Evolutionary conservation across 1,140 invertebrate genomes (phyloP), one percentile per base, ranked within the genome.

Genomic region (Neuroterus valhalla): DNA sequence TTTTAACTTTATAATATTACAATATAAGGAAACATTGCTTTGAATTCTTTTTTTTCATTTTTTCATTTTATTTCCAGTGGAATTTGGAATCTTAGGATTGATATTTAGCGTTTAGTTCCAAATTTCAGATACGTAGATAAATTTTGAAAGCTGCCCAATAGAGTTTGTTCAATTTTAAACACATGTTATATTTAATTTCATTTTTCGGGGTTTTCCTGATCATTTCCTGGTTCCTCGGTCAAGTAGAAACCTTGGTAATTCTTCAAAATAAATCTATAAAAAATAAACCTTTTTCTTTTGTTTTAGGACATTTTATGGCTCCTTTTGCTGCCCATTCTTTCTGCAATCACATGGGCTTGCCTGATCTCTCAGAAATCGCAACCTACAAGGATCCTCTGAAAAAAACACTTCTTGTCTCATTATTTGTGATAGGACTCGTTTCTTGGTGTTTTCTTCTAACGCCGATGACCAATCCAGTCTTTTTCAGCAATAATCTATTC

Each of bases 321-420:
- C 95, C 96, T n/a, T 93, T 98, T 77, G 85, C 97, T 12, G 96
- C 94, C 6, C 98, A 98, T 87, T 94, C 96, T 2, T 98, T 98
- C 87, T 99, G 97, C 88, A 98, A 99, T 90, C 95, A 97, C 86
- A 98, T 99, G 96, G 98, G 97, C 26, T 95, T 98, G 82, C 97
- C 97, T 0, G 96, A 98, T 86, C 92, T 98, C 76, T 91, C 91
- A 3, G 96, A 97, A 86, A 91, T 98, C 3, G 85, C 92, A 50
- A 91, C 92, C 21, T 94, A 95, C 82, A 91, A 93, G 70, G 89
- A 93, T 31, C 91, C 92, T 6, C 80, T 92, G 19, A 92, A 95
- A 79, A 91, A 92, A 71, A 88, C 93, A 12, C 87, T 94, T 8
- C 91, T 95, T 2, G 88, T 93, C 31, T 84, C 85, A 43, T 87